phyloP scores from a whole-genome alignment of 2,113 vertebrate genomes.

The Phycodurus eques region DNA sequence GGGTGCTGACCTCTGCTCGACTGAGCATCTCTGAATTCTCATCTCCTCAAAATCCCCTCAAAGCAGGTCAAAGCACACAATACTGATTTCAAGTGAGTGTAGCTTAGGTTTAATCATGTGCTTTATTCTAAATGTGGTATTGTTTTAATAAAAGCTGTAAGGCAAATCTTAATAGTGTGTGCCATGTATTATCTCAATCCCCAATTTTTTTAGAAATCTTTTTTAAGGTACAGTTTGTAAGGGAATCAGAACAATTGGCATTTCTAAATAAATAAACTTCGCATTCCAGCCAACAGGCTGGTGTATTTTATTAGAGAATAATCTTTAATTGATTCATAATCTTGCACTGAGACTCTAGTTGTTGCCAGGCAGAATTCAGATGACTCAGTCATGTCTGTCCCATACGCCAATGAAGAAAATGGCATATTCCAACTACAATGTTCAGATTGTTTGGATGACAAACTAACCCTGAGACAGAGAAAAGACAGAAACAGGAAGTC shows the following conservation, averaged over 20 bases:
- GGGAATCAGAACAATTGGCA: not conserved
- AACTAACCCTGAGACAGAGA: too few relatives aligned
- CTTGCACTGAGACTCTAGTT: too few relatives aligned
- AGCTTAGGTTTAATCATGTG: slow-evolving; percentile 6
- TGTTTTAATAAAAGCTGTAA: not conserved
- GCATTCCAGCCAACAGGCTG: not conserved
- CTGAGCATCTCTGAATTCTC: slow-evolving; percentile 18
- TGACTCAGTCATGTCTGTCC: too few relatives aligned
- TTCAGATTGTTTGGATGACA: too few relatives aligned
- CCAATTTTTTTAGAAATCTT: not conserved
- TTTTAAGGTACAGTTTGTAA: not conserved
- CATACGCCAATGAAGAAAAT: too few relatives aligned
- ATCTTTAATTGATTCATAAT: too few relatives aligned
- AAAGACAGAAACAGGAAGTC: too few relatives aligned
- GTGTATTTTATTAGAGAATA: too few relatives aligned
- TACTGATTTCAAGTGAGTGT: slow-evolving; percentile 14
- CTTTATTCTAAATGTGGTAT: not conserved
- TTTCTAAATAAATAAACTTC: not conserved
- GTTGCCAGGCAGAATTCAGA: too few relatives aligned
- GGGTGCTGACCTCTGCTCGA: slow-evolving; percentile 52
- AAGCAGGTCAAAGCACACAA: slow-evolving; percentile 10
- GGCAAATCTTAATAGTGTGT: not conserved
- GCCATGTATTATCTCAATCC: too few relatives aligned
- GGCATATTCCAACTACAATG: too few relatives aligned
- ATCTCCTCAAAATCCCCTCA: slow-evolving; percentile 11